Evolutionary conservation across 2,888 invertebrate species (phyloP).

Genomic region (Endotricha flammealis): DNA sequence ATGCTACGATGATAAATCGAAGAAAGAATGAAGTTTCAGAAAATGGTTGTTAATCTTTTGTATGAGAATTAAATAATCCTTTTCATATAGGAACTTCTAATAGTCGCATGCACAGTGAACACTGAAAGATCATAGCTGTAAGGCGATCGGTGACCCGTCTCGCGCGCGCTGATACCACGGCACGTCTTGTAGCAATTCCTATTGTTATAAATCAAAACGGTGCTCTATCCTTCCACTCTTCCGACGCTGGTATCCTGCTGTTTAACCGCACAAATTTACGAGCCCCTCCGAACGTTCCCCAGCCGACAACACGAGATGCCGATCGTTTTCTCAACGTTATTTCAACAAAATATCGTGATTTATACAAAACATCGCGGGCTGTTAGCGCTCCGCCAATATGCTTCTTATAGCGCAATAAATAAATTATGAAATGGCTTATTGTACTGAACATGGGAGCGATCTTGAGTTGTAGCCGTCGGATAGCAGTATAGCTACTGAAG

Average conservation of each 20-base stretch:
- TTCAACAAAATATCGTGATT: constrained; percentile 75
- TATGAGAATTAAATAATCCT: too few species aligned
- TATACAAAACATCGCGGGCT: constrained; percentile 48
- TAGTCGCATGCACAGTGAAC: too few species aligned
- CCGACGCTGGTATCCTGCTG: constrained; percentile 66
- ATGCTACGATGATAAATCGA: too few species aligned
- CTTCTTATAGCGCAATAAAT: constrained; percentile 28
- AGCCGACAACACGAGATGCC: constrained; percentile 56
- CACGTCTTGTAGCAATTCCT: constrained; percentile 35
- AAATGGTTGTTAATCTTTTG: too few species aligned
- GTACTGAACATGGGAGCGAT: constrained; percentile 12
- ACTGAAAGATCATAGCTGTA: too few species aligned
- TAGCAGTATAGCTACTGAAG: constrained; percentile 12
- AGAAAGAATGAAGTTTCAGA: too few species aligned
- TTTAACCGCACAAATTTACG: constrained; percentile 74
- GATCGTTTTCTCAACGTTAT: constrained; percentile 67
- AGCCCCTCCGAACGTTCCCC: constrained; percentile 59
- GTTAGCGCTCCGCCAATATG: constrained; percentile 27
- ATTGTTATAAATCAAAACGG: constrained; percentile 60
- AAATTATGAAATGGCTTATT: constrained; percentile 24
- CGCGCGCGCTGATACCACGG: constrained; percentile 16
- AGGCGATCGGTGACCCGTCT: neutral
- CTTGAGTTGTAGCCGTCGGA: constrained; percentile 11
- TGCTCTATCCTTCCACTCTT: constrained; percentile 65
- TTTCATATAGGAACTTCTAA: too few species aligned